phyloP scores from a whole-genome alignment of 2,888 invertebrate species.

The Podotricha telesiphe region DNA sequence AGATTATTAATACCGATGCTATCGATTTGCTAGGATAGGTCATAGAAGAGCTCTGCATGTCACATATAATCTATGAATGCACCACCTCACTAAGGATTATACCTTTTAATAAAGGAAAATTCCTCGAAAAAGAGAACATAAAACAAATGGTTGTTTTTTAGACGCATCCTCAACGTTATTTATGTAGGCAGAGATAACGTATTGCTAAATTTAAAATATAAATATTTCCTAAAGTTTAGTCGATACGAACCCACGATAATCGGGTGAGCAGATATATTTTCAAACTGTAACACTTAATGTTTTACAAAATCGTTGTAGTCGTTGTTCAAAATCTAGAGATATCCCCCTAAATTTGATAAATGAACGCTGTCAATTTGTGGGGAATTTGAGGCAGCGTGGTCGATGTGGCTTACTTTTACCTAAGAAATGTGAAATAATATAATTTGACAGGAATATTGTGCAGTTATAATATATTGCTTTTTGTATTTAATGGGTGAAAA shows the following conservation, averaged over 20 bases:
- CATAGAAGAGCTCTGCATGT: not conserved
- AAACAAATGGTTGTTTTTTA: not conserved
- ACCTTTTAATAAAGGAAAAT: not conserved
- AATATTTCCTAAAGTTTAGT: too few relatives aligned
- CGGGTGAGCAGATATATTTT: too few relatives aligned
- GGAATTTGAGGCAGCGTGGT: not conserved
- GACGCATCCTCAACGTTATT: too few relatives aligned
- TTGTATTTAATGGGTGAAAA: not conserved
- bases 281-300: too few relatives aligned
- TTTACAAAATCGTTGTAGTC: not conserved
- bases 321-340: too few relatives aligned
- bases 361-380: not conserved
- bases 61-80: not conserved
- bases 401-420: not conserved
- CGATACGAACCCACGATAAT: too few relatives aligned
- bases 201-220: not conserved
- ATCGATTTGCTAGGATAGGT: not conserved
- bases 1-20: not conserved
- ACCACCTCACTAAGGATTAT: not conserved
- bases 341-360: not conserved
- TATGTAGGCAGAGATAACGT: too few relatives aligned
- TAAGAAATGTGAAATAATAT: not conserved
- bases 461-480: not conserved
- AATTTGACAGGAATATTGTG: not conserved
- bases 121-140: not conserved